A percentile compares a stretch with the other conserved stretches of the same genome.
phyloP scores from a whole-genome alignment of 2,113 vertebrate genomes.

The Lagopus leucura region DNA sequence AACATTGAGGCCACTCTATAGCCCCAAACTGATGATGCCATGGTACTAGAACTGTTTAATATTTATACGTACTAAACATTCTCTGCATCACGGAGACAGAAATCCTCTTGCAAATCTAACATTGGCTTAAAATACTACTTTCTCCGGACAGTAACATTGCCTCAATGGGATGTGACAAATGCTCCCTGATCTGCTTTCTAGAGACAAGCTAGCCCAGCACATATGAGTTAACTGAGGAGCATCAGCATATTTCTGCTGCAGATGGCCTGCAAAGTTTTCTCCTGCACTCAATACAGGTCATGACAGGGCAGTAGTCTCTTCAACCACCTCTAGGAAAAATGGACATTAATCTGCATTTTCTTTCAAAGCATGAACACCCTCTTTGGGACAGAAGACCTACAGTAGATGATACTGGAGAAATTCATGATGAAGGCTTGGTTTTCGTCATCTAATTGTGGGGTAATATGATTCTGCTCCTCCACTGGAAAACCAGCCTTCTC shows the following conservation, averaged over 20 bases:
- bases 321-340: background rate
- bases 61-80: background rate
- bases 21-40: background rate
- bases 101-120: slow-evolving; percentile 6
- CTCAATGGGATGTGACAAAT: background rate
- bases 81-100: background rate
- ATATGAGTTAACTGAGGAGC: background rate
- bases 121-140: slow-evolving; percentile 11
- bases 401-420: background rate
- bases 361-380: background rate
- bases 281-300: background rate
- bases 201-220: background rate
- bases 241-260: background rate
- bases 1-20: background rate
- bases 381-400: background rate
- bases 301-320: background rate
- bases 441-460: background rate
- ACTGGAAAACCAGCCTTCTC: background rate
- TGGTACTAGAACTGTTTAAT: background rate
- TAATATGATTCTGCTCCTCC: slow-evolving; percentile 12
- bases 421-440: background rate
- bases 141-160: background rate
- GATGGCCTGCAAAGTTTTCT: background rate
- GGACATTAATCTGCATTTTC: background rate
- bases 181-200: background rate